Percentiles rank a stretch among this genome's conserved stretches.
Evolutionary conservation across 2,888 invertebrate species (phyloP).

Genomic region (Candidula unifasciata): DNA sequence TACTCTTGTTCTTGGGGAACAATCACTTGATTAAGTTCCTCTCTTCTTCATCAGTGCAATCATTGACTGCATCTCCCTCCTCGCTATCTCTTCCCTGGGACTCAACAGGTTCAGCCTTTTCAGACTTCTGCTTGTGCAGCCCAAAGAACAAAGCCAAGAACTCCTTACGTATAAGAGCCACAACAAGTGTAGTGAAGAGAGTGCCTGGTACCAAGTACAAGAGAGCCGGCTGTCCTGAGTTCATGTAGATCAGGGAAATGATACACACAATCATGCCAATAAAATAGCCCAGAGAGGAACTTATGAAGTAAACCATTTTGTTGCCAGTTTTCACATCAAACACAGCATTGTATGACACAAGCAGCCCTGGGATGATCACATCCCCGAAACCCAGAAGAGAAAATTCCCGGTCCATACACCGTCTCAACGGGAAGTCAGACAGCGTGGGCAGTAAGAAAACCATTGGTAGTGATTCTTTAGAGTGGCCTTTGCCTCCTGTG

Average conservation of each 20-base stretch:
- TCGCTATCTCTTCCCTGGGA: neutral
- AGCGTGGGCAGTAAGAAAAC: conserved; percentile 80
- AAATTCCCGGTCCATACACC: conserved; percentile 69
- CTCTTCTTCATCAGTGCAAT: conserved; percentile 37
- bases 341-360: conserved; percentile 80
- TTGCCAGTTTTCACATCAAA: conserved; percentile 78
- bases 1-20: no score
- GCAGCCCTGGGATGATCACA: conserved; percentile 81
- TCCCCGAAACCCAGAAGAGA: conserved; percentile 81
- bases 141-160: conserved; percentile 66
- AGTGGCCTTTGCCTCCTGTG: conserved; percentile 76
- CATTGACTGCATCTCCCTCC: neutral
- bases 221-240: conserved; percentile 81
- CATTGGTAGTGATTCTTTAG: conserved; percentile 79
- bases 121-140: neutral
- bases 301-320: conserved; percentile 76
- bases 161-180: conserved; percentile 76
- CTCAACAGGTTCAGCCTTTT: neutral
- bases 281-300: conserved; percentile 78
- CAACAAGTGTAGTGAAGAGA: conserved; percentile 76
- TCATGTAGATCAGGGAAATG: conserved; percentile 79
- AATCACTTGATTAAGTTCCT: conserved; percentile 20
- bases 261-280: conserved; percentile 80
- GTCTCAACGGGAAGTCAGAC: conserved; percentile 66
- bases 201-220: conserved; percentile 81